phyloP scores from a whole-genome alignment of 2,113 vertebrate species.

The Gnathonemus longibarbis region DNA sequence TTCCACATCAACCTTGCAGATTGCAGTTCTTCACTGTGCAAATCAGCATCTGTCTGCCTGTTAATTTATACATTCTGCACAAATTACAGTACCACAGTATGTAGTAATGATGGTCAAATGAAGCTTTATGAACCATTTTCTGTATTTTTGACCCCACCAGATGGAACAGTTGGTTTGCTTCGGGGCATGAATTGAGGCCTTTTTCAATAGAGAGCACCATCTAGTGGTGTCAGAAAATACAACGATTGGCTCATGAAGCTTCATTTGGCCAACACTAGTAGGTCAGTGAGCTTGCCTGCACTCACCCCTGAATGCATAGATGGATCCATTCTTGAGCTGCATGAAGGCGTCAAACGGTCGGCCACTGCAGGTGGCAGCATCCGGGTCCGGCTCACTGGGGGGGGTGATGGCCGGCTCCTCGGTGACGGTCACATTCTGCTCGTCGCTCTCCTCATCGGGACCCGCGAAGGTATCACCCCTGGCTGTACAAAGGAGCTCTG shows the following conservation, averaged over 20 bases:
- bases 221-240: too few species aligned
- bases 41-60: neutral
- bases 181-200: too few species aligned
- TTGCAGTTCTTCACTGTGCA: neutral
- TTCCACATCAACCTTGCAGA: neutral
- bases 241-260: too few species aligned
- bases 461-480: neutral
- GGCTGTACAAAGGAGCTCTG: neutral
- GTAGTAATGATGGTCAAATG: neutral
- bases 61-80: neutral
- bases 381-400: constrained; percentile 26
- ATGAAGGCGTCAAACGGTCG: constrained; percentile 84
- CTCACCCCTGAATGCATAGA: constrained; percentile 88
- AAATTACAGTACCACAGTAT: neutral
- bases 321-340: constrained; percentile 83
- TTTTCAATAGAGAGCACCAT: too few species aligned
- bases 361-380: constrained; percentile 61
- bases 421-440: neutral
- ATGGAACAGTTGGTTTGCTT: too few species aligned
- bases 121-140: too few species aligned
- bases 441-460: neutral
- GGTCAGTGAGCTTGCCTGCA: neutral
- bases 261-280: neutral
- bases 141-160: too few species aligned
- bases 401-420: neutral